phyloP scores from a whole-genome alignment of 2,888 invertebrate genomes.

The Rutpela maculata region DNA sequence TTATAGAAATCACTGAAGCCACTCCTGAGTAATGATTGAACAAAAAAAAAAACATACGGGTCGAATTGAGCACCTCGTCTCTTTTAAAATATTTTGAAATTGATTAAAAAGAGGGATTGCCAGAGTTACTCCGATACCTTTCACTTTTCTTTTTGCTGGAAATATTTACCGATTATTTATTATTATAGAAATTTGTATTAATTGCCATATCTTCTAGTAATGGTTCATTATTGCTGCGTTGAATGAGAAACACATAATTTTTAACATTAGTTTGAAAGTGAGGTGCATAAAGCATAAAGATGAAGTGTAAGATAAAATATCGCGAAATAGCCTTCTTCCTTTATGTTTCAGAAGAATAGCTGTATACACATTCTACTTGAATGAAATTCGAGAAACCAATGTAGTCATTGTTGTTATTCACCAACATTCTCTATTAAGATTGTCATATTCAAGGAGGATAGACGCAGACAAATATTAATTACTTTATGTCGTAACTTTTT shows the following conservation, averaged over 20 bases:
- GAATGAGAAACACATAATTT: conserved; percentile 51
- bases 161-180: neutral
- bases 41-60: no score
- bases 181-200: conserved; percentile 29
- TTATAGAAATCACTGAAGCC: no score
- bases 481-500: no score
- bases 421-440: neutral
- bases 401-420: conserved; percentile 4
- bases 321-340: conserved; percentile 46
- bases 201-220: conserved; percentile 44
- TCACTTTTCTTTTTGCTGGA: no score
- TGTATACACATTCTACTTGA: conserved; percentile 9
- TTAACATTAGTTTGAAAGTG: conserved; percentile 50
- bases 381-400: neutral
- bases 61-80: no score
- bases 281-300: conserved; percentile 50
- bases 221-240: conserved; percentile 37
- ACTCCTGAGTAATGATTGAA: no score
- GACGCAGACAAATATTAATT: no score
- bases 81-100: no score
- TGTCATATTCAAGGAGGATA: no score
- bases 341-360: conserved; percentile 19
- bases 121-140: neutral
- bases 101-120: neutral
- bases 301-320: conserved; percentile 44